These are phyloP conservation scores for Ginglymostoma cirratum DNA, from an alignment of 2,113 vertebrate species.

Conservation along the genomic window DNA sequence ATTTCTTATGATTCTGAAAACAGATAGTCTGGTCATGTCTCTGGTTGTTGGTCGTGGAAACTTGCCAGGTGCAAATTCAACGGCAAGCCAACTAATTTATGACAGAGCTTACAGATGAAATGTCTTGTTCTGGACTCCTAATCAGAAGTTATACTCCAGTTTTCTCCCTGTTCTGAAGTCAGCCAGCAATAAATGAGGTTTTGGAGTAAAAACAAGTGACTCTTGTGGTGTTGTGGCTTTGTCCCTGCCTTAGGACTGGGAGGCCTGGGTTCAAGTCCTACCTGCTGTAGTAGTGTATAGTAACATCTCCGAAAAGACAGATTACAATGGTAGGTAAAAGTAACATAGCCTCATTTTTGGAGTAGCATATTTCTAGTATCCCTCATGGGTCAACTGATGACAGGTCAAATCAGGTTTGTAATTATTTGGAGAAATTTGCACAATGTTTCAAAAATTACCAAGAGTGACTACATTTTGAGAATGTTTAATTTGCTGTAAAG, in stretches of 20 bases:
- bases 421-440: slow-evolving; percentile 39
- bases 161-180: not conserved
- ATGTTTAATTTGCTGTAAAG: not conserved
- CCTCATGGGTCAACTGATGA: not conserved
- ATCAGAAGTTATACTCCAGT: not conserved
- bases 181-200: not conserved
- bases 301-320: too few species aligned
- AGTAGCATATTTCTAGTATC: not conserved
- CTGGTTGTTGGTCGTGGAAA: not conserved
- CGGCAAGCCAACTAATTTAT: not conserved
- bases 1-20: not conserved
- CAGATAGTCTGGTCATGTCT: not conserved
- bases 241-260: too few species aligned
- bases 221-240: too few species aligned
- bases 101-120: not conserved
- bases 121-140: not conserved
- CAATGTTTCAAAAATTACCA: not conserved
- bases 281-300: too few species aligned
- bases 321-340: too few species aligned
- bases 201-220: not conserved
- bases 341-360: not conserved
- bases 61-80: not conserved
- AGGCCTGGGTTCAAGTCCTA: too few species aligned
- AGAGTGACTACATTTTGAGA: not conserved
- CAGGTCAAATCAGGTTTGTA: not conserved